Percentiles rank a stretch among this genome's conserved stretches.
Evolutionary conservation across 2,113 vertebrate species (phyloP).

Genomic region (Caranx ignobilis): DNA sequence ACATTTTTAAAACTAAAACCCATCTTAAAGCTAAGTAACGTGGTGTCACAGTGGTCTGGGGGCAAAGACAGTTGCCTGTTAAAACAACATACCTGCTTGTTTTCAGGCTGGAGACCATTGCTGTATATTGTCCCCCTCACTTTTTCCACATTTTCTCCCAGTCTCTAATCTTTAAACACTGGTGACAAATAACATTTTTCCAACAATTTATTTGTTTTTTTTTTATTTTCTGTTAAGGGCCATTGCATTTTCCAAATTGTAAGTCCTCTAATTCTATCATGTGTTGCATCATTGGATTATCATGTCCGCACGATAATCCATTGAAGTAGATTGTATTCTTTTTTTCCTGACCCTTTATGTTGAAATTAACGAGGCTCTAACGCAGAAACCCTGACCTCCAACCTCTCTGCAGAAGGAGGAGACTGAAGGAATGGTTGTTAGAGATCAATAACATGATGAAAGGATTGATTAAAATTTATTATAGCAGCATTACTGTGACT

Average conservation of each 20-base stretch:
- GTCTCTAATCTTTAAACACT: too few relatives aligned
- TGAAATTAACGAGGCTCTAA: background rate
- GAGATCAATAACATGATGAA: constrained; percentile 16
- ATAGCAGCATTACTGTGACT: constrained; percentile 32
- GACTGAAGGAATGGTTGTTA: background rate
- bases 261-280: background rate
- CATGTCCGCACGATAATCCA: background rate
- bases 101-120: too few relatives aligned
- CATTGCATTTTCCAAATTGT: background rate
- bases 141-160: too few relatives aligned
- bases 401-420: background rate
- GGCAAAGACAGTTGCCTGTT: too few relatives aligned
- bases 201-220: too few relatives aligned
- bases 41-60: too few relatives aligned
- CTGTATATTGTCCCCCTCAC: too few relatives aligned
- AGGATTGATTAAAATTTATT: constrained; percentile 27
- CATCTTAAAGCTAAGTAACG: too few relatives aligned
- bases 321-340: background rate
- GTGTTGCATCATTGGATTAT: background rate
- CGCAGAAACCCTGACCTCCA: background rate
- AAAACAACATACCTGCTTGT: too few relatives aligned
- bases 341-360: background rate
- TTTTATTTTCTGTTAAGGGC: background rate
- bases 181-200: too few relatives aligned
- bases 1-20: too few relatives aligned